Percentiles rank a stretch among this genome's conserved stretches.
Conservation (phyloP, 2,888 invertebrate genomes). For the Apamea monoglypha region DNA sequence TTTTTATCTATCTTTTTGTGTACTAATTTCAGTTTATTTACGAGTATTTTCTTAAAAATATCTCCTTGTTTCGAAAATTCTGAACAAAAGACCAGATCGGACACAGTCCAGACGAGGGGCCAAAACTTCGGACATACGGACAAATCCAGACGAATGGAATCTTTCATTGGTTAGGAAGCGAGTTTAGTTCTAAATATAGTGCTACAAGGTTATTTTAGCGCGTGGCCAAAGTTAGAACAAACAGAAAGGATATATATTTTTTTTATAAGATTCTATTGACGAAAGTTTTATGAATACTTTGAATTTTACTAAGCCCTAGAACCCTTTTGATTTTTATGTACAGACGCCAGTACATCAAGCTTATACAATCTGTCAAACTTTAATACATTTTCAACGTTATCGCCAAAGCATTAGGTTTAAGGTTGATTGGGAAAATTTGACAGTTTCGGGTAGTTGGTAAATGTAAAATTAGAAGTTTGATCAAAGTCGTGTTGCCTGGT, state of each 20-base stretch:
- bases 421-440: no score
- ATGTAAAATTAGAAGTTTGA: not conserved
- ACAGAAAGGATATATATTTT: no score
- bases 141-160: not conserved
- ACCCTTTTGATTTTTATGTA: not conserved
- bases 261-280: no score
- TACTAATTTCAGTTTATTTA: not conserved
- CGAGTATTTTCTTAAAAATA: not conserved
- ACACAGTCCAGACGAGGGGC: not conserved
- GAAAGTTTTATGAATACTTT: not conserved
- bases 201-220: not conserved
- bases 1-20: no score
- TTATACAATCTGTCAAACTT: no score
- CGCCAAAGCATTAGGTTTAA: no score
- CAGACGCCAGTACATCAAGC: no score
- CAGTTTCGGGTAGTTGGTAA: no score
- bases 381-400: no score
- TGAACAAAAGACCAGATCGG: not conserved
- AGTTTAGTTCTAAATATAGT: not conserved
- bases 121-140: not conserved
- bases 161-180: no score
- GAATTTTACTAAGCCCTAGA: not conserved
- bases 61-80: not conserved
- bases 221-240: no score
- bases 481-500: not conserved